Percentiles rank a stretch among this genome's conserved stretches.
Evolutionary conservation across 2,797 vertebrate species (phyloP).

Genomic region (Hypotaenidia philippensis): DNA sequence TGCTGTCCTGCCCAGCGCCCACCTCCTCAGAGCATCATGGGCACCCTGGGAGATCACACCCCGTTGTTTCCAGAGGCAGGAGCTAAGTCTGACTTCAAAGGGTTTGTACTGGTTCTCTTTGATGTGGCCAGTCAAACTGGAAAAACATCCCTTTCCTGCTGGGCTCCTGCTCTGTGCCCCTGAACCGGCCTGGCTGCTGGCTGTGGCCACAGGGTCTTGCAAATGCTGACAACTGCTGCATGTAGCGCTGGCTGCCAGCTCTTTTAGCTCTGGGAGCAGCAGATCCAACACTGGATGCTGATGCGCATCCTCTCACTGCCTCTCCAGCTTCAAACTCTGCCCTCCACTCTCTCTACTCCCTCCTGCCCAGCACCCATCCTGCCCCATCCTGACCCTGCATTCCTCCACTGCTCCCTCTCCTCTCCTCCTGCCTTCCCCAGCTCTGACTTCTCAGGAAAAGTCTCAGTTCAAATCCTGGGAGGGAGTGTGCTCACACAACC

Average conservation of each 20-base stretch:
- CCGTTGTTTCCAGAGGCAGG: neutral
- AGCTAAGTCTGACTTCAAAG: neutral
- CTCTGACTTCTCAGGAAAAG: neutral
- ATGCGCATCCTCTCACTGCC: neutral
- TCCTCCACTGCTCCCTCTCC: neutral
- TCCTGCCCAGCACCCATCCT: neutral
- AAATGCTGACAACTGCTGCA: neutral
- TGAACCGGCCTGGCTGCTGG: neutral
- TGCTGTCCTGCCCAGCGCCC: neutral
- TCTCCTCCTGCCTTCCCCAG: neutral
- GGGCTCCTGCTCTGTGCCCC: neutral
- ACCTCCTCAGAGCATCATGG: accelerated
- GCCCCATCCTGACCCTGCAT: accelerated
- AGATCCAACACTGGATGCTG: neutral
- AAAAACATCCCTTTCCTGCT: accelerated
- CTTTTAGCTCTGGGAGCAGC: accelerated
- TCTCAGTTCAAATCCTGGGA: neutral
- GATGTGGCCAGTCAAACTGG: neutral
- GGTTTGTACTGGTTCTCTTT: neutral
- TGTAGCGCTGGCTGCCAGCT: neutral
- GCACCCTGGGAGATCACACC: neutral
- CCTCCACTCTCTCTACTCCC: accelerated
- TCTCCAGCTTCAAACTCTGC: neutral
- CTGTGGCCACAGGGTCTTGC: neutral
- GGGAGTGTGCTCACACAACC: neutral